These are phyloP conservation scores for Nephrotoma guestfalica DNA, from an alignment of 2,888 invertebrate species.

Conservation along the genomic window DNA sequence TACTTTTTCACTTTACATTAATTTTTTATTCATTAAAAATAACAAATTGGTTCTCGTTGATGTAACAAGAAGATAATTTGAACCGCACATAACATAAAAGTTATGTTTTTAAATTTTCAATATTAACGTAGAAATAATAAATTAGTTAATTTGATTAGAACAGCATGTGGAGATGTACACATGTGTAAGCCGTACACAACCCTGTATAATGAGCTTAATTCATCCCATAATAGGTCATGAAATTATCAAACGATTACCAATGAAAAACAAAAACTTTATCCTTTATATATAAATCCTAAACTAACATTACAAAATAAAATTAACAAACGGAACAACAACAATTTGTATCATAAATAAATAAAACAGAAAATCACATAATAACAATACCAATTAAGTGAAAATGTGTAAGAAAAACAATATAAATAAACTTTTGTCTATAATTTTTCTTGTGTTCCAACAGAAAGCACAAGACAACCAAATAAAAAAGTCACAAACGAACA, in stretches of 20 bases:
- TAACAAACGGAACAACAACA: not conserved
- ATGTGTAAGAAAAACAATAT: not conserved
- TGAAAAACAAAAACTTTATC: not conserved
- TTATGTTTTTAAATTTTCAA: not conserved
- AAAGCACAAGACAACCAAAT: not conserved
- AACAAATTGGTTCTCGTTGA: not conserved
- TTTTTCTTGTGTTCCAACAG: not conserved
- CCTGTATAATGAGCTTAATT: not conserved
- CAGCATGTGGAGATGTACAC: not conserved
- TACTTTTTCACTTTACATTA: not conserved
- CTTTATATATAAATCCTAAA: not conserved
- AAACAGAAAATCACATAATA: not conserved
- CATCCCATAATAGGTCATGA: not conserved
- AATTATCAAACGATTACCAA: not conserved
- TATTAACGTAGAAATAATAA: not conserved
- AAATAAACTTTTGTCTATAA: not conserved
- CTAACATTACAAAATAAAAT: not conserved
- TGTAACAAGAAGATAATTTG: not conserved
- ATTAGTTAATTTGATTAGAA: not conserved
- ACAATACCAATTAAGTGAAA: not conserved
- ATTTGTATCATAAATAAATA: not conserved
- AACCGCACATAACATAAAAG: not conserved
- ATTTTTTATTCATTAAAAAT: not conserved
- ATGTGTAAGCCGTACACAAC: not conserved
- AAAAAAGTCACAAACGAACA: not conserved